phyloP scores from a whole-genome alignment of 2,797 vertebrate species.

The Florisuga fusca region DNA sequence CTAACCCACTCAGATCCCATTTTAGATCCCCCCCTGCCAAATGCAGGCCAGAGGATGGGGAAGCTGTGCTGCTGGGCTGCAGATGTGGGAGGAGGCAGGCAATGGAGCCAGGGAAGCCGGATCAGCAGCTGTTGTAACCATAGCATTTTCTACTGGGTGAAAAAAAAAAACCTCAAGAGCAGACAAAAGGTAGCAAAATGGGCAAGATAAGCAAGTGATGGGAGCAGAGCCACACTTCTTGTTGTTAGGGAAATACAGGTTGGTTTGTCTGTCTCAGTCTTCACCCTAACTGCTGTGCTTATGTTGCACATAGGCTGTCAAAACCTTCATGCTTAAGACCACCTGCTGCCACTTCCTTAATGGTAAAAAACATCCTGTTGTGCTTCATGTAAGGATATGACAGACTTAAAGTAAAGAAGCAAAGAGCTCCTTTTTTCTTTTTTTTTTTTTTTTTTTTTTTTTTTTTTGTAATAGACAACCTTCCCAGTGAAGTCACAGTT shows the following conservation, averaged over 20 bases:
- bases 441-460: background rate
- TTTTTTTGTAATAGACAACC: background rate
- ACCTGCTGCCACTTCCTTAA: background rate
- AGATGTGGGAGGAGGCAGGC: background rate
- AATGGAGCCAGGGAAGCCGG: fast-evolving
- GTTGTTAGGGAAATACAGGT: background rate
- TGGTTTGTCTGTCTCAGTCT: background rate
- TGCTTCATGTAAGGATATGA: background rate
- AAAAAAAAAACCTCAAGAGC: background rate
- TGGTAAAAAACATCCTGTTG: background rate
- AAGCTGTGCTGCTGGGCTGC: background rate
- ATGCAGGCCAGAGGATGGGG: background rate
- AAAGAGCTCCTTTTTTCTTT: background rate
- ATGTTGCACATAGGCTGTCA: background rate
- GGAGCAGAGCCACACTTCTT: background rate
- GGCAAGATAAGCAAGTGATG: background rate
- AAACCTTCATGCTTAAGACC: background rate
- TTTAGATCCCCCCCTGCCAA: background rate
- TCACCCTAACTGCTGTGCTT: background rate
- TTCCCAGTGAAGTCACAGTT: background rate
- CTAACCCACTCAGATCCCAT: background rate
- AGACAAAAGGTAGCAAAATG: background rate
- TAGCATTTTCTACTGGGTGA: background rate
- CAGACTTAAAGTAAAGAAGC: background rate
- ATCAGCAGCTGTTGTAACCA: background rate